A percentile compares a stretch with the other conserved stretches of the same genome.
phyloP scores from a whole-genome alignment of 2,113 vertebrate species.

The Antennarius striatus region DNA sequence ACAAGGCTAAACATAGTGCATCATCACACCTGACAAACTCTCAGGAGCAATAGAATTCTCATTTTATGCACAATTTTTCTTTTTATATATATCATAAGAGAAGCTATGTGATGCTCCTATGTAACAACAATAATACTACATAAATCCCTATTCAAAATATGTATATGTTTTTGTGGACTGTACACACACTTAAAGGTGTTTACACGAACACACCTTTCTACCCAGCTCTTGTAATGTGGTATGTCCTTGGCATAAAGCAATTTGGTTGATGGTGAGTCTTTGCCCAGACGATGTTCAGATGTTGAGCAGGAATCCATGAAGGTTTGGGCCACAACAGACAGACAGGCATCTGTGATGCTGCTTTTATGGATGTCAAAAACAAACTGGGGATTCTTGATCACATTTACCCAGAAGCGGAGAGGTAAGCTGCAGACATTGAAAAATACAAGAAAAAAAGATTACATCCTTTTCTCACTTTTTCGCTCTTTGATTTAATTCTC shows the following conservation, averaged over 20 bases:
- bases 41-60: background rate
- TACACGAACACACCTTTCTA: conserved; percentile 85
- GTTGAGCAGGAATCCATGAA: conserved; percentile 98
- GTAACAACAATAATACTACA: too few relatives aligned
- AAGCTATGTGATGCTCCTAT: too few relatives aligned
- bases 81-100: too few relatives aligned
- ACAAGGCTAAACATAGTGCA: background rate
- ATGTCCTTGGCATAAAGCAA: conserved; percentile 97
- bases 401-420: conserved; percentile 95
- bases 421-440: conserved; percentile 81
- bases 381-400: conserved; percentile 97
- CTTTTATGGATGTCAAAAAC: conserved; percentile 97
- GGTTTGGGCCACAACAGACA: conserved; percentile 94
- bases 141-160: too few relatives aligned
- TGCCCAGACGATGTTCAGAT: conserved; percentile 92
- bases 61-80: too few relatives aligned
- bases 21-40: background rate
- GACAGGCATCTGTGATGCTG: conserved; percentile 94
- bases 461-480: conserved; percentile 70
- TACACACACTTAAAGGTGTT: too few relatives aligned
- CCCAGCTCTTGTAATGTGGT: conserved; percentile 96
- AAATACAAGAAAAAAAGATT: background rate
- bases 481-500: too few relatives aligned
- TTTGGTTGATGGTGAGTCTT: conserved; percentile 95
- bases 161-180: too few relatives aligned